phyloP scores from a whole-genome alignment of 2,797 vertebrate genomes.

The Cirrhinus mrigala region DNA sequence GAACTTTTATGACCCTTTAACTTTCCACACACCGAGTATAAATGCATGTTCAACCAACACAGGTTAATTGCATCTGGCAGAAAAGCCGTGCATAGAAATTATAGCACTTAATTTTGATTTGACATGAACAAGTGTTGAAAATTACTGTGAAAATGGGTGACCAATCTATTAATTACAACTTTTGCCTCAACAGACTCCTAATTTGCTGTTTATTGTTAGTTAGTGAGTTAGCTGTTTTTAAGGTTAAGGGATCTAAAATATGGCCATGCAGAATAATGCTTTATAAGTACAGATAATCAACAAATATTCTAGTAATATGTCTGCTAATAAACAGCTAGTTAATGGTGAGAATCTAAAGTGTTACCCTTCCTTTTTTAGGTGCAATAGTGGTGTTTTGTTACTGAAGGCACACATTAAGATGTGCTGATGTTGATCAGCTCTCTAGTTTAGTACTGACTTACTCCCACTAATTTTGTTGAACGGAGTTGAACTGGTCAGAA shows the following conservation, averaged over 20 bases:
- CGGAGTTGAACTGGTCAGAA: not conserved
- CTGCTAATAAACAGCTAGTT: no score
- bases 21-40: not conserved
- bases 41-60: not conserved
- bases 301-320: no score
- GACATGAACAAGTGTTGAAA: not conserved
- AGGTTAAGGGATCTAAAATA: no score
- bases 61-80: not conserved
- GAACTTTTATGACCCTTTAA: not conserved
- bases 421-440: conserved; percentile 71
- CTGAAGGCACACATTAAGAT: conserved; percentile 72
- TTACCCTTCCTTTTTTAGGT: no score
- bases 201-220: not conserved
- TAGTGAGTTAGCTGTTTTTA: no score
- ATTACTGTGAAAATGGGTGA: not conserved
- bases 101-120: not conserved
- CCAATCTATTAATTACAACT: no score
- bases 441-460: conserved; percentile 72
- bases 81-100: not conserved
- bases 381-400: conserved; percentile 69
- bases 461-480: conserved; percentile 25
- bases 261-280: no score
- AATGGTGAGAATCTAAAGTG: no score
- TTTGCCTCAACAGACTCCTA: not conserved
- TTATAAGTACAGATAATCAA: no score